Evolutionary conservation across 2,113 vertebrate species (phyloP), one percentile per base, ranked within the genome.

Genomic region (Gavia stellata): DNA sequence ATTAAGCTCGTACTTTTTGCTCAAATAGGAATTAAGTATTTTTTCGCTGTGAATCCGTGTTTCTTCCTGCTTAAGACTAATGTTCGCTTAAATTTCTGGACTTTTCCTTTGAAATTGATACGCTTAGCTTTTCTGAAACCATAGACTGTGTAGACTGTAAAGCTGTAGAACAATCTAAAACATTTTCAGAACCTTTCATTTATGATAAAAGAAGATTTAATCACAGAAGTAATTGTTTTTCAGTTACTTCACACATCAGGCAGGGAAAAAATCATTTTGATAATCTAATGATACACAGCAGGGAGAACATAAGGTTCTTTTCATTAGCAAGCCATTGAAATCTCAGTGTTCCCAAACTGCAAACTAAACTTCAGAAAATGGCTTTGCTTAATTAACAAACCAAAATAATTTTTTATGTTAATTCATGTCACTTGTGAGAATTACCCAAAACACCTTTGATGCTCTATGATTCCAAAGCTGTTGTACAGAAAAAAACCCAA

Each of bases 241-340:
- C 49, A 81, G 82, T 93, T 86, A 81, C 45, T 95, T 96, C 58
- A 82, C 72, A 87, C 78, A 75, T 96, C 68, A 91, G 45, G 36
- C 56, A 53, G 36, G 61, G 62, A 89, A 94, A 92, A 88, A 90
- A 83, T 94, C 5, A 95, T 96, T 89, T 90, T 87, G 91, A 96
- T 95, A 89, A 94, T 94, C 86, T 95, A 82, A 92, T 95, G 78
- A 87, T 94, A 81, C 77, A 70, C 92, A 94, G 91, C 89, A 91
- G 88, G 92, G 47, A 75, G 95, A 94, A 80, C 86, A 94, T 75
- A 77, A 65, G 70, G 61, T 90, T 93, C 81, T 92, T 92, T 95
- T 87, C 70, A 94, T 97, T 95, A 96, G 50, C 81, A 92, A 96
- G 58, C 49, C 34, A 23, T 90, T 85, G 70, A 95, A 96, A 91